Conservation (phyloP, 2,888 invertebrate genomes). For the Hemithea aestivaria region DNA sequence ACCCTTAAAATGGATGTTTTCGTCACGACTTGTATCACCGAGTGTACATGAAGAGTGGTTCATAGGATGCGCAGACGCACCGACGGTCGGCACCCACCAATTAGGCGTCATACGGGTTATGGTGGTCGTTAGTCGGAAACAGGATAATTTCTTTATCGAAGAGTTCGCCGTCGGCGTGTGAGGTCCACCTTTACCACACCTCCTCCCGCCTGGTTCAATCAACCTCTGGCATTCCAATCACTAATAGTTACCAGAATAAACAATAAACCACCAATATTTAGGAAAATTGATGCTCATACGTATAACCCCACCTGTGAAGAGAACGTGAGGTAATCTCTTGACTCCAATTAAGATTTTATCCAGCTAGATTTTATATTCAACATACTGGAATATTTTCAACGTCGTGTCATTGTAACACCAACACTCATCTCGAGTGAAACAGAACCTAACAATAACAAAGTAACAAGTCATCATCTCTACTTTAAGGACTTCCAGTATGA, state of each 20-base stretch:
- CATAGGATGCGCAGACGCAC: constrained; percentile 9
- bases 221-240: constrained; percentile 26
- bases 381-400: constrained; percentile 6
- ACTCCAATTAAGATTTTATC: constrained; percentile 16
- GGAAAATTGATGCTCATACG: constrained; percentile 22
- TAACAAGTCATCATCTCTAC: constrained; percentile 53
- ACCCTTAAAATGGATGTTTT: not conserved
- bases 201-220: constrained; percentile 32
- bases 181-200: constrained; percentile 51
- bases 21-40: not conserved
- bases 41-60: constrained; percentile 1
- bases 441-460: constrained; percentile 33
- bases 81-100: constrained; percentile 41
- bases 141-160: constrained; percentile 68
- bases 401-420: constrained; percentile 15
- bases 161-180: constrained; percentile 43
- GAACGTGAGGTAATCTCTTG: constrained; percentile 25
- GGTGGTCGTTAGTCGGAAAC: constrained; percentile 58
- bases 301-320: constrained; percentile 4
- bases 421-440: constrained; percentile 27
- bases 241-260: constrained; percentile 23
- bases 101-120: constrained; percentile 41
- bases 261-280: constrained; percentile 26
- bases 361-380: constrained; percentile 1
- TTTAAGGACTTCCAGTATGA: constrained; percentile 59